phyloP scores from a whole-genome alignment of 2,888 invertebrate genomes.

The Heliconius aoede region DNA sequence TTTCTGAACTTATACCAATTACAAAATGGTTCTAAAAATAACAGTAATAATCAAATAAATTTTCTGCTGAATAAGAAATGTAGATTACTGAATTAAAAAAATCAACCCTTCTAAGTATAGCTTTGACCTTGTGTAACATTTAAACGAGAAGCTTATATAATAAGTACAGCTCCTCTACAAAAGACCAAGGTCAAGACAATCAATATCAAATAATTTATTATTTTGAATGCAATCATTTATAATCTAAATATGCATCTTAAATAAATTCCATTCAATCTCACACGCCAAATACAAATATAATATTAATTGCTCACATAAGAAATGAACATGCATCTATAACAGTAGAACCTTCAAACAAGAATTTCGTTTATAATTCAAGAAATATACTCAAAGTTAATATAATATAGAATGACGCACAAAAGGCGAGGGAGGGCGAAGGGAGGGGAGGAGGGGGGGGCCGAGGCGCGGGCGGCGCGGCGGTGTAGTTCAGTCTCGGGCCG shows the following conservation, averaged over 20 bases:
- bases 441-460: conserved; percentile 65
- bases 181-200: conserved; percentile 40
- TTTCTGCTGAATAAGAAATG: conserved; percentile 64
- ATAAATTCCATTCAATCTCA: conserved; percentile 68
- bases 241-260: conserved; percentile 50
- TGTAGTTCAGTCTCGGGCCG: conserved; percentile 81
- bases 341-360: conserved; percentile 77
- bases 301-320: conserved; percentile 76
- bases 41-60: conserved; percentile 73
- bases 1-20: conserved; percentile 83
- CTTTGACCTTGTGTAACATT: conserved; percentile 65
- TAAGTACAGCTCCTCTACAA: conserved; percentile 67
- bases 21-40: conserved; percentile 79
- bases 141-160: conserved; percentile 48
- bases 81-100: conserved; percentile 61
- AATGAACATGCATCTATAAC: conserved; percentile 73
- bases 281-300: conserved; percentile 75
- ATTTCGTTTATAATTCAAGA: too few relatives aligned
- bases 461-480: conserved; percentile 60
- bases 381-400: conserved; percentile 24
- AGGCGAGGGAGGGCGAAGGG: too few relatives aligned
- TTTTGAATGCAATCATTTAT: too few relatives aligned
- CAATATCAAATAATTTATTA: too few relatives aligned
- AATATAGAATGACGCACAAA: conserved; percentile 73
- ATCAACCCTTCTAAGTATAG: conserved; percentile 62